These are phyloP conservation scores for Aphodius sticticus DNA, from an alignment of 2,888 invertebrate species.

Conservation along the genomic window DNA sequence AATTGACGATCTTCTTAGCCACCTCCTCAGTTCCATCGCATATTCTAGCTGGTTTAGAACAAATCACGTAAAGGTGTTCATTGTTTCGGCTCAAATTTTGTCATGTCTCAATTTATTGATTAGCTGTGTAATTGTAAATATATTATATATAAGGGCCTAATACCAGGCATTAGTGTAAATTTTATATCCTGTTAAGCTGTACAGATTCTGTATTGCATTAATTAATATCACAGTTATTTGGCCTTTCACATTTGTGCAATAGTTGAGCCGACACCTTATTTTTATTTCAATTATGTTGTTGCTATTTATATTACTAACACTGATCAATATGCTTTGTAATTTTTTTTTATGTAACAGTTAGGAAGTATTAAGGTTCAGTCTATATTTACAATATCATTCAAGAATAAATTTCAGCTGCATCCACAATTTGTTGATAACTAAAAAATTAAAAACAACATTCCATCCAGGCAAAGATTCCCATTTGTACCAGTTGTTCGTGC, in stretches of 20 bases:
- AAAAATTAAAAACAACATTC: neutral
- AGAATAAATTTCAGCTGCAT: neutral
- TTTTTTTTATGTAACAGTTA: slow-evolving; percentile 12
- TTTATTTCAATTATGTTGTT: neutral
- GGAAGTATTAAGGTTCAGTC: neutral
- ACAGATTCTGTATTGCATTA: slow-evolving; percentile 24
- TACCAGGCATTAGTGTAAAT: slow-evolving; percentile 20
- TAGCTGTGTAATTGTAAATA: slow-evolving; percentile 53
- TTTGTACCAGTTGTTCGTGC: neutral
- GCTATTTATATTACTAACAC: neutral
- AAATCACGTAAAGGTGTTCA: slow-evolving; percentile 12
- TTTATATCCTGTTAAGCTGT: slow-evolving; percentile 19
- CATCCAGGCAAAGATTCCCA: neutral
- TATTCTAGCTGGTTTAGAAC: slow-evolving; percentile 14
- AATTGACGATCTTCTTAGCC: neutral
- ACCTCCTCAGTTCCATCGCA: slow-evolving; percentile 6
- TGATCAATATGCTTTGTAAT: slow-evolving; percentile 9
- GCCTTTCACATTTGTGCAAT: slow-evolving; percentile 15
- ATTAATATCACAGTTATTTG: slow-evolving; percentile 14
- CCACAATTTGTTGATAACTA: neutral
- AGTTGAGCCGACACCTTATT: slow-evolving; percentile 12
- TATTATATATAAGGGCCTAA: slow-evolving; percentile 30
- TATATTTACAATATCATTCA: slow-evolving; percentile 19
- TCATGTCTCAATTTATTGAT: slow-evolving; percentile 45
- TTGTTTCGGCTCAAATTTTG: slow-evolving; percentile 51